Conservation (phyloP, 2,113 vertebrate species). For the Saccopteryx leptura region DNA sequence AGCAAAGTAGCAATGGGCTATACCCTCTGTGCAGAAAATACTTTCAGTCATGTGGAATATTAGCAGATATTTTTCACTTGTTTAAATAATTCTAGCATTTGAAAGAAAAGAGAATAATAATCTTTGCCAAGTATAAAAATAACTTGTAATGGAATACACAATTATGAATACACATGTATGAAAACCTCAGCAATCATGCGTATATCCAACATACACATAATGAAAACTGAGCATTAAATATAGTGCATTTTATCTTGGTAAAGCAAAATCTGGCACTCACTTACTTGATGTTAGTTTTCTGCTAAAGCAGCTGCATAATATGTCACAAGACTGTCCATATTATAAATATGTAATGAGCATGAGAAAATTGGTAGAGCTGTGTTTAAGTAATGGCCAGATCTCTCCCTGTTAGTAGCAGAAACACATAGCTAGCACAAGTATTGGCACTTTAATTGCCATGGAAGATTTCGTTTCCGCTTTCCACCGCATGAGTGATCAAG, state of each 20-base stretch:
- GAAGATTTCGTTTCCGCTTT: conserved; percentile 75
- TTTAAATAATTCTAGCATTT: conserved; percentile 78
- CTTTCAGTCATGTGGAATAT: conserved; percentile 65
- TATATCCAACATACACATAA: conserved; percentile 46
- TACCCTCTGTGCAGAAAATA: conserved; percentile 65
- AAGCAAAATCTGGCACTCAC: conserved; percentile 36
- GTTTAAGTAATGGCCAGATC: conserved; percentile 41
- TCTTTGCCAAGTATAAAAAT: conserved; percentile 72
- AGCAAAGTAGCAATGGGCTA: conserved; percentile 53
- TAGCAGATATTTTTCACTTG: conserved; percentile 75
- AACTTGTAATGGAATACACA: conserved; percentile 76
- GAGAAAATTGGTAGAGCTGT: conserved; percentile 61
- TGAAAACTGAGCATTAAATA: conserved; percentile 59
- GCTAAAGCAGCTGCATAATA: not conserved
- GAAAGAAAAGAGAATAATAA: conserved; percentile 70
- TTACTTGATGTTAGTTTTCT: not conserved
- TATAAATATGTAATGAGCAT: conserved; percentile 55
- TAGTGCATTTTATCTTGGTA: conserved; percentile 49
- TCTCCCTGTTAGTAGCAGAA: conserved; percentile 62
- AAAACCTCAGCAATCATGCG: conserved; percentile 68
- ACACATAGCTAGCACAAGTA: conserved; percentile 47
- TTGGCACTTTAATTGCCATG: conserved; percentile 55
- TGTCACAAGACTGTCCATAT: not conserved
- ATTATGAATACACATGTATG: conserved; percentile 58
- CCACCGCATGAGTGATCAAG: conserved; percentile 24